Evolutionary conservation across 2,888 invertebrate species (phyloP).

Genomic region (Carpatolechia fugitivella): DNA sequence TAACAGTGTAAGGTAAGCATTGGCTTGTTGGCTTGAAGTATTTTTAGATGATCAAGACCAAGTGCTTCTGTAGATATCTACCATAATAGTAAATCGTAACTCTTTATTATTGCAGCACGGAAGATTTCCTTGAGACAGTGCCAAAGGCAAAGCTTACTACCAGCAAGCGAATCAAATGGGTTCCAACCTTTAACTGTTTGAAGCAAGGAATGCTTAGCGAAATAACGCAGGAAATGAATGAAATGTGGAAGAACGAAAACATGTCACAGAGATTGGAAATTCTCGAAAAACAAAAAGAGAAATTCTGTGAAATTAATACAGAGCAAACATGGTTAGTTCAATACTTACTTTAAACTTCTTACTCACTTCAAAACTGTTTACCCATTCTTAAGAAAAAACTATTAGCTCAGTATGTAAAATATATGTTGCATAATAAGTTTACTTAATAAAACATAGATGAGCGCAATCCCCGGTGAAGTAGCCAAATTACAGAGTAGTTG

Average conservation of each 20-base stretch:
- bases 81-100: too few relatives aligned
- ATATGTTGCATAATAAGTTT: too few relatives aligned
- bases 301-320: conserved; percentile 48
- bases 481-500: too few relatives aligned
- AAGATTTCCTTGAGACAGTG: conserved; percentile 67
- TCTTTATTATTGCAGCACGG: conserved; percentile 46
- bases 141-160: conserved; percentile 54
- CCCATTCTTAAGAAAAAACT: too few relatives aligned
- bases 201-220: conserved; percentile 63
- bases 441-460: too few relatives aligned
- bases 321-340: conserved; percentile 23
- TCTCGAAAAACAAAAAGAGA: conserved; percentile 63
- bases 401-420: too few relatives aligned
- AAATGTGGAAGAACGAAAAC: conserved; percentile 70
- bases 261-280: conserved; percentile 60
- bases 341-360: too few relatives aligned
- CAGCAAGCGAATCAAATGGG: conserved; percentile 61
- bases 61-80: not conserved
- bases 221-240: conserved; percentile 62
- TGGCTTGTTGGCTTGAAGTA: too few relatives aligned
- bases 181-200: conserved; percentile 63
- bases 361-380: too few relatives aligned
- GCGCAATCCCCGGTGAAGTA: too few relatives aligned
- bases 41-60: not conserved
- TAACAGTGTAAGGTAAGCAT: conserved; percentile 56